Evolutionary conservation across 2,888 invertebrate species (phyloP).

Genomic region (Portevinia maculata): DNA sequence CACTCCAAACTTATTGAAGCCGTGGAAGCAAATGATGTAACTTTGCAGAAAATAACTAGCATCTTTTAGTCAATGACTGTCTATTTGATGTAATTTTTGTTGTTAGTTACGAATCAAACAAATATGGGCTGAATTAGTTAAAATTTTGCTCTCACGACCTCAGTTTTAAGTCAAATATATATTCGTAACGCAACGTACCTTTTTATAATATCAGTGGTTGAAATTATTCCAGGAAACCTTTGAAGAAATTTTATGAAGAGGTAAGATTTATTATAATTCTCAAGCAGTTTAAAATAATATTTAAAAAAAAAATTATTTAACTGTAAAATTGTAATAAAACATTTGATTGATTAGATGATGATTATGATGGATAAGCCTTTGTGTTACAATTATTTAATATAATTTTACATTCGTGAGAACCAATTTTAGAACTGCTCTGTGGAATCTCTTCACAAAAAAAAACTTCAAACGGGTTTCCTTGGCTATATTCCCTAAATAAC

Average conservation of each 20-base stretch:
- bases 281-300: conserved; percentile 76
- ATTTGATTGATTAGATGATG: conserved; percentile 82
- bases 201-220: conserved; percentile 82
- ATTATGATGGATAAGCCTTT: conserved; percentile 83
- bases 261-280: conserved; percentile 80
- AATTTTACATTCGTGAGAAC: conserved; percentile 62
- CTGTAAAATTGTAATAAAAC: conserved; percentile 76
- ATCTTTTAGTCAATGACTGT: not conserved
- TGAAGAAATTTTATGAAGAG: conserved; percentile 82
- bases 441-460: conserved; percentile 79
- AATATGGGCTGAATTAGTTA: not conserved
- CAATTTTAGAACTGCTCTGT: conserved; percentile 73
- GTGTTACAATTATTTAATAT: conserved; percentile 78
- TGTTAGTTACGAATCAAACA: not conserved
- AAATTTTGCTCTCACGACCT: not conserved
- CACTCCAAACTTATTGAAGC: not conserved
- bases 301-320: conserved; percentile 69
- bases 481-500: conserved; percentile 49
- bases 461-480: conserved; percentile 69
- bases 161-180: conserved; percentile 41
- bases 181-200: conserved; percentile 69
- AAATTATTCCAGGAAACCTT: conserved; percentile 83
- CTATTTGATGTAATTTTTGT: not conserved
- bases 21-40: not conserved
- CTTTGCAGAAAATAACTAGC: not conserved